A percentile compares a stretch with the other conserved stretches of the same genome.
Evolutionary conservation across 2,888 invertebrate species (phyloP).

Genomic region (Hoplodrina ambigua): DNA sequence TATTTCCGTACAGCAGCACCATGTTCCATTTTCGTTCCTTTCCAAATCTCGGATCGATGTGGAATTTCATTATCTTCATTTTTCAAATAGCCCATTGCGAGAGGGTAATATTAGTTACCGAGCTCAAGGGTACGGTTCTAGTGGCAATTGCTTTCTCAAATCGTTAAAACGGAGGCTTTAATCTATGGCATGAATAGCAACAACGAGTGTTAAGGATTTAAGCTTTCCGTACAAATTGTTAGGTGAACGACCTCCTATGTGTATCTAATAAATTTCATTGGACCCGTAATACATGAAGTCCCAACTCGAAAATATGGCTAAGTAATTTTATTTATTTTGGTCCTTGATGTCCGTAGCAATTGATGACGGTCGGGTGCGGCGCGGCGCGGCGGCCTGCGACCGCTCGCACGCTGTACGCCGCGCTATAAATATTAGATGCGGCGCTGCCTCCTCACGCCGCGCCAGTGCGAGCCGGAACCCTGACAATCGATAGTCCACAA

Average conservation of each 20-base stretch:
- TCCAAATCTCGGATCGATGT: constrained; percentile 39
- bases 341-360: constrained; percentile 69
- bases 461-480: constrained; percentile 64
- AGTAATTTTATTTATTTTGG: constrained; percentile 73
- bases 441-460: constrained; percentile 62
- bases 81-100: constrained; percentile 51
- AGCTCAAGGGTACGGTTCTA: constrained; percentile 34
- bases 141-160: constrained; percentile 40
- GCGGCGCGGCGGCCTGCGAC: constrained; percentile 60
- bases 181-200: constrained; percentile 29
- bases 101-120: constrained; percentile 42
- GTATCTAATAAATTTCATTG: constrained; percentile 61
- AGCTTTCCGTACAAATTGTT: constrained; percentile 26
- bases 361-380: constrained; percentile 73
- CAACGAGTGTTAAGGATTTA: constrained; percentile 28
- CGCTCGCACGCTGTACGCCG: constrained; percentile 68
- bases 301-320: constrained; percentile 69
- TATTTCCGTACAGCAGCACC: neutral
- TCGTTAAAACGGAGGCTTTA: constrained; percentile 28
- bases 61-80: constrained; percentile 56
- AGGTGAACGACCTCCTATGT: constrained; percentile 22
- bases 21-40: constrained; percentile 39
- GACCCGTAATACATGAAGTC: constrained; percentile 65
- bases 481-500: constrained; percentile 78
- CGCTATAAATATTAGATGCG: constrained; percentile 82